Evolutionary conservation across 2,797 vertebrate species (phyloP), one percentile per base, ranked within the genome.

Genomic region (Characodon lateralis): DNA sequence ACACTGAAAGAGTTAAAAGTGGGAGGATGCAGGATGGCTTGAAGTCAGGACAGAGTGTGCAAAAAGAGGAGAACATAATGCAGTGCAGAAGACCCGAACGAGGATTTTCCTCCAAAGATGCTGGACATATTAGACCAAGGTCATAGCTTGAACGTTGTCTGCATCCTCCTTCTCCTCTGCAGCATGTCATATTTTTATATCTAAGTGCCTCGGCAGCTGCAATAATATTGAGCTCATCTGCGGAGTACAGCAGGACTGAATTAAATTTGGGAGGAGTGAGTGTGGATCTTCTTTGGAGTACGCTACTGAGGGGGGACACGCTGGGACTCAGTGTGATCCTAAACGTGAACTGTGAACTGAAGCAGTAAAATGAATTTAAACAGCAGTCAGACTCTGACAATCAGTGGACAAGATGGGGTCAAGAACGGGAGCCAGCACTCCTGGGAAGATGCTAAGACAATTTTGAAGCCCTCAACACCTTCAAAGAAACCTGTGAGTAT

Each of bases 401-500:
- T 43, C 61, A 66, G 76, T 10, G 83, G 83, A 87, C 86, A 84
- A 74, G 89, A 90, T 58, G 59, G 81, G 72, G 76, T 77, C 81
- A 85, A 78, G 46, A 89, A 88, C 72, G 72, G 85, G 80, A 84
- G 61, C 55, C 63, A 26, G 76, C 61, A 76, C 50, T 73, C 83
- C 20, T 78, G 76, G 87, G 92, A 92, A 82, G 91, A 92, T 72
- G 82, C 79, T 0, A 39, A 76, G 69, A 78, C 4, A 13, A 74
- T 35, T 82, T 7, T 83, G 31, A 91, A 87, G 43, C 96, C 91
- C 58, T 95, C 96, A 4, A 93, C 96, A 1, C 95, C 96, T 39
- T 95, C 91, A 86, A 96, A 95, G 93, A 98, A 97, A 69, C 96
- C 96, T 81, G 97, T 98, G 94, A 96, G 96, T 91, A 80, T 46